These are phyloP conservation scores for Distichodus sexfasciatus DNA, from an alignment of 2,797 vertebrate species.

Conservation along the genomic window DNA sequence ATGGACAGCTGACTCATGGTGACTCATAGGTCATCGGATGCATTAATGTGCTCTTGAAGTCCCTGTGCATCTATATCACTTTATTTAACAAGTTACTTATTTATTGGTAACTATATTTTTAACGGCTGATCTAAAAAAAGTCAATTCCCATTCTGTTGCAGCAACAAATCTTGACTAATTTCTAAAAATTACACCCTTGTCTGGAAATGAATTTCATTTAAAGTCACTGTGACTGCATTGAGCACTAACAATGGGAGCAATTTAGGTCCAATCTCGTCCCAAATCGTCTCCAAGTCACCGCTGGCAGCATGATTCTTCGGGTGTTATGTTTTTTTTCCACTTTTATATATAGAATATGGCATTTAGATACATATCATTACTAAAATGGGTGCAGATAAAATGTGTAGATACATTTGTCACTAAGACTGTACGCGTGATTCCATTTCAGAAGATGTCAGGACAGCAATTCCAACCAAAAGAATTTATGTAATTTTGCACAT, in stretches of 20 bases:
- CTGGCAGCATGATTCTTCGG: background rate
- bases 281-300: background rate
- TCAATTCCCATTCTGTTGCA: background rate
- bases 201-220: conserved; percentile 2
- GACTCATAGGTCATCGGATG: conserved; percentile 6
- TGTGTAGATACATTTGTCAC: background rate
- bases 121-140: conserved; percentile 12
- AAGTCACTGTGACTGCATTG: conserved; percentile 20
- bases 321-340: background rate
- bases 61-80: background rate
- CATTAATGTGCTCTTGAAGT: background rate
- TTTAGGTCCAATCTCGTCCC: background rate
- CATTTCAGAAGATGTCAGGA: background rate
- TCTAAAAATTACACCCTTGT: conserved; percentile 27
- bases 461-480: background rate
- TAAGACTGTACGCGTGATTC: background rate
- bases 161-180: conserved; percentile 42
- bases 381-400: background rate
- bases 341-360: background rate
- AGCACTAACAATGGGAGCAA: background rate
- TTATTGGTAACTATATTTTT: background rate
- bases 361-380: background rate
- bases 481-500: background rate
- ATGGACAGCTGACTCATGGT: background rate
- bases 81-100: conserved; percentile 1